Base-by-base conservation (phyloP, 2,888 invertebrate species). In the Anticlea derivata region DNA sequence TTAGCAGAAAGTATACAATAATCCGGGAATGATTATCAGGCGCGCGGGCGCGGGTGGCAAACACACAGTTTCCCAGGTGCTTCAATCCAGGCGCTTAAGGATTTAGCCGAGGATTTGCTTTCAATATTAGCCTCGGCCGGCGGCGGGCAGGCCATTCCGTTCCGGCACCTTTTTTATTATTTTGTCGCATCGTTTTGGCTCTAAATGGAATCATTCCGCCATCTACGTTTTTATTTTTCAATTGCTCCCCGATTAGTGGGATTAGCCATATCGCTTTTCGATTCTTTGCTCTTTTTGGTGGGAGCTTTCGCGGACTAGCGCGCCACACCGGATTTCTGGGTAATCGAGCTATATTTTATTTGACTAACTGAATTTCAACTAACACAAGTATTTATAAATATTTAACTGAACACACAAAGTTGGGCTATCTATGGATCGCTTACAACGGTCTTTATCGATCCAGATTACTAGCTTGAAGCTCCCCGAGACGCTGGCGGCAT, bases 181-280 rank as follows among this genome's bases (percentile, higher is more conserved):
- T 90, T 89, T 86, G 88, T 87, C 90, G 90, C 90, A 84, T 89
- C 90, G 90, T 90, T 90, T 88, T 86, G 88, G 85, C 83, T 83
- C 87, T 78, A 86, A 90, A 88, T 86, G 89, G 89, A 90, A 89
- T 89, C 83, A 90, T 89, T 90, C 85, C 77, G 83, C 87, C 84
- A 89, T 91, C 91, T 91, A 87, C 91, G 88, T 91, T 91, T 91
- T 91, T 91, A 91, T 91, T 91, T 91, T 91, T 91, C 91, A 91
- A 91, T 91, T 91, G 91, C 83, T 72, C 79, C 65, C 77, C 91
- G 91, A 91, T 91, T 91, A 91, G 86, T 88, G 80, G 89, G 90
- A 91, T 91, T 91, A 91, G 84, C 72, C 81, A 76, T 86, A 86
- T 89, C 83, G 88, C 85, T 88, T 87, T 86, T 75, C 86, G 88